phyloP scores from a whole-genome alignment of 2,888 invertebrate genomes.

The Ectropis crepuscularia region DNA sequence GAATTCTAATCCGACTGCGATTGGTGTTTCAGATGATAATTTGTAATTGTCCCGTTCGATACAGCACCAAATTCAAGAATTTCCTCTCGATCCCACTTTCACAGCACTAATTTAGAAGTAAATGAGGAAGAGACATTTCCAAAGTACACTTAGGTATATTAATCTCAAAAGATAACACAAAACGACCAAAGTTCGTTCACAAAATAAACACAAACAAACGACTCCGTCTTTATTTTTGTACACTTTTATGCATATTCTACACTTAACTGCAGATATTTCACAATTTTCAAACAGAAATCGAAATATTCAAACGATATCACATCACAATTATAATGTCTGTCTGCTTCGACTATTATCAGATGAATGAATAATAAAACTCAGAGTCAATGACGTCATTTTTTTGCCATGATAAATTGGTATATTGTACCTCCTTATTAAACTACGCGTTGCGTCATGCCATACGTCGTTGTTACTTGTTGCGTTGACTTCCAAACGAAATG shows the following conservation, averaged over 20 bases:
- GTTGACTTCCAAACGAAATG: constrained; percentile 17
- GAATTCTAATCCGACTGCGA: too few relatives aligned
- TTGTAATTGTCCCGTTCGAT: too few relatives aligned
- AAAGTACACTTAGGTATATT: too few relatives aligned
- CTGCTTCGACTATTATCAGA: constrained; percentile 41
- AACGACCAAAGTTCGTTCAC: too few relatives aligned
- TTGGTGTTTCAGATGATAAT: too few relatives aligned
- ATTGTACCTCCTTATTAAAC: constrained; percentile 35
- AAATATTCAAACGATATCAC: constrained; percentile 16
- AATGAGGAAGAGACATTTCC: too few relatives aligned
- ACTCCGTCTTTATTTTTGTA: too few relatives aligned
- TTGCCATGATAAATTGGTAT: constrained; percentile 47
- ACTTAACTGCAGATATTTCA: background rate
- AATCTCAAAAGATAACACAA: too few relatives aligned
- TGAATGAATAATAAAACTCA: constrained; percentile 51
- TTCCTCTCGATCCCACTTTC: too few relatives aligned
- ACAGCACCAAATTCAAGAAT: too few relatives aligned
- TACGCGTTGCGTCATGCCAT: constrained; percentile 52
- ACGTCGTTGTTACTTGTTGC: background rate
- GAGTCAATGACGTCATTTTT: constrained; percentile 46
- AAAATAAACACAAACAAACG: too few relatives aligned
- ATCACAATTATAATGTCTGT: constrained; percentile 21
- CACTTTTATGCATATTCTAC: background rate
- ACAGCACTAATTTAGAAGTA: too few relatives aligned
- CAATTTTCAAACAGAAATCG: background rate